Evolutionary conservation across 2,888 invertebrate genomes (phyloP).

Genomic region (Cristatella mucedo): DNA sequence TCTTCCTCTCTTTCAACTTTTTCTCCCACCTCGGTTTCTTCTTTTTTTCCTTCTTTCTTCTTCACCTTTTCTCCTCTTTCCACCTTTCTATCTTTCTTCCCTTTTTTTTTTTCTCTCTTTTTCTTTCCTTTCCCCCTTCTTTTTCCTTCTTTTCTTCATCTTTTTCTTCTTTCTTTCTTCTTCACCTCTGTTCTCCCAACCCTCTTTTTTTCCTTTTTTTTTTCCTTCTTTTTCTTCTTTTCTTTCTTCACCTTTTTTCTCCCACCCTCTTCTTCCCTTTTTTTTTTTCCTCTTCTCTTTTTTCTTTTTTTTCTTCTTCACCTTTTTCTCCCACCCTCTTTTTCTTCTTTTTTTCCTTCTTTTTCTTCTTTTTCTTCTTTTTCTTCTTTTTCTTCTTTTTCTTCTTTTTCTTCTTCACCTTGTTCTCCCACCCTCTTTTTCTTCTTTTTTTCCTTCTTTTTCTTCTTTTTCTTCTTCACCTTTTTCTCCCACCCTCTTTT

Average conservation of each 20-base stretch:
- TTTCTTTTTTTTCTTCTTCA: not conserved
- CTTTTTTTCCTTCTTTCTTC: not conserved
- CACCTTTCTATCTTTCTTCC: not conserved
- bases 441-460: not conserved
- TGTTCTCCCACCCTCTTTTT: not conserved
- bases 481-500: not conserved
- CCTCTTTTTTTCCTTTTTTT: conserved; percentile 1
- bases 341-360: conserved; percentile 1
- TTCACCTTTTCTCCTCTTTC: not conserved
- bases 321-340: not conserved
- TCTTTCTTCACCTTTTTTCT: not conserved
- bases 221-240: not conserved
- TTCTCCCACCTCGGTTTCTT: not conserved
- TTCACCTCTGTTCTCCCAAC: not conserved
- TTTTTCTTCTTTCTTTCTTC: not conserved
- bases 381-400: conserved; percentile 1
- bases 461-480: not conserved
- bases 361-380: not conserved
- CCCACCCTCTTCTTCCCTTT: not conserved
- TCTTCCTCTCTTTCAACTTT: not conserved
- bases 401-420: not conserved
- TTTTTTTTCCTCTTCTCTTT: not conserved
- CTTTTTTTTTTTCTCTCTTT: not conserved
- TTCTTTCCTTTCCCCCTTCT: conserved; percentile 1
- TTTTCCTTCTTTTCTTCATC: not conserved